Base-by-base conservation (phyloP, 2,888 invertebrate genomes). In the Drosophila kuntzei region DNA sequence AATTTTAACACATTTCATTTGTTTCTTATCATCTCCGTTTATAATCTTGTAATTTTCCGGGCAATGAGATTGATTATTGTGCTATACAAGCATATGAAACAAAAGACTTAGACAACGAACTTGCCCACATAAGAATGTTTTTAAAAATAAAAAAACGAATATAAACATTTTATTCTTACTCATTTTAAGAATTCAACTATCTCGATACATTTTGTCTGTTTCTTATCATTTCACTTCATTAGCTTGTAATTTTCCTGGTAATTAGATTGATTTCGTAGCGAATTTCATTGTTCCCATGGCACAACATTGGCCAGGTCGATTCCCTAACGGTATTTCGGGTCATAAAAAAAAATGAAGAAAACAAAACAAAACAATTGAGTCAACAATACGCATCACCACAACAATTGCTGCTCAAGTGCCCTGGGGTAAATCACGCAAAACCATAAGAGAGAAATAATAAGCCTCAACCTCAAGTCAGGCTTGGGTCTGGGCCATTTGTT, bases 381-480 rank as follows among this genome's bases (percentile, higher is more conserved):
- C 44, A 71, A 80, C 78, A 77, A 69, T 65, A 46, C 55, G 54
- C 53, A 70, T 51, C 64, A 84, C 82, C 82, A 75, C 82, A 87
- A 87, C 79, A 84, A 87, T 81, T 87, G 81, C 51, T 51, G 44
- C 59, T 77, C 76, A 72, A 84, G 76, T 87, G 82, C 78, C 71
- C 66, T 60, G 60, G 66, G 63, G 53, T 68, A 88, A 85, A 86
- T 85, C 87, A 86, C 82, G 87, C 85, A 86, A 85, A 76, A 74
- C 82, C 77, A 84, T 72, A 81, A 68, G 75, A 72, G 59, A 27
- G 69, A 79, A 77, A 79, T 71, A 77, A 80, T 77, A 60, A 50
- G 75, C 16, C 71, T 64, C 60, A 69, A 58, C 74, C 78, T 78
- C 78, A 65, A 54, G 29, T 27, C 36, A 44, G 29, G 34, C 41